A percentile compares a stretch with the other conserved stretches of the same genome.
Conservation (phyloP, 2,888 invertebrate genomes). For the Drosophila conformis region DNA sequence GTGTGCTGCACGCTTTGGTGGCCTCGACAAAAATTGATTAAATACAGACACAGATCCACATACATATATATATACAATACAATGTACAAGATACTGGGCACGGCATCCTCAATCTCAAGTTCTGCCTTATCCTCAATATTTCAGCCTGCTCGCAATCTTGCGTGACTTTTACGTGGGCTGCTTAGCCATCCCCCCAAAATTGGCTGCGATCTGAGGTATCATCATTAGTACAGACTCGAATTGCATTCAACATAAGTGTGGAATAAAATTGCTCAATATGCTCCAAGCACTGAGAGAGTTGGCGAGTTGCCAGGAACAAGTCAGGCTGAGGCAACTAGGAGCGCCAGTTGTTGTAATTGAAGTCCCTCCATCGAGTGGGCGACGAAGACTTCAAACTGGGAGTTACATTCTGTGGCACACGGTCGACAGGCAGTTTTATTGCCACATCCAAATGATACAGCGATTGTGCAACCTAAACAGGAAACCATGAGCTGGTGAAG, state of each 20-base stretch:
- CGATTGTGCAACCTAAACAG: constrained; percentile 11
- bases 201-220: constrained; percentile 60
- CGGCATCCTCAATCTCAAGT: constrained; percentile 16
- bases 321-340: constrained; percentile 47
- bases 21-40: constrained; percentile 39
- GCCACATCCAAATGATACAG: background rate
- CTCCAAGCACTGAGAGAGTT: constrained; percentile 25
- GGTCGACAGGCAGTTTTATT: constrained; percentile 11
- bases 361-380: constrained; percentile 51
- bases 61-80: constrained; percentile 14
- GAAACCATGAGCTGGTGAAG: constrained; percentile 13
- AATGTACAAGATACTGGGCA: constrained; percentile 35
- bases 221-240: constrained; percentile 56
- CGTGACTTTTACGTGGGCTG: constrained; percentile 69
- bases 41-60: constrained; percentile 5
- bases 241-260: constrained; percentile 36
- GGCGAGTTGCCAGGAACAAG: constrained; percentile 45
- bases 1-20: constrained; percentile 66
- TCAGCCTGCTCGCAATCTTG: constrained; percentile 36
- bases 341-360: constrained; percentile 42
- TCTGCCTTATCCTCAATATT: background rate
- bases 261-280: constrained; percentile 72
- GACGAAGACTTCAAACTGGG: constrained; percentile 32
- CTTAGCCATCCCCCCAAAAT: constrained; percentile 42
- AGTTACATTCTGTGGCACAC: constrained; percentile 13